Evolutionary conservation across 2,113 vertebrate species (phyloP).

Genomic region (Fulica atra): DNA sequence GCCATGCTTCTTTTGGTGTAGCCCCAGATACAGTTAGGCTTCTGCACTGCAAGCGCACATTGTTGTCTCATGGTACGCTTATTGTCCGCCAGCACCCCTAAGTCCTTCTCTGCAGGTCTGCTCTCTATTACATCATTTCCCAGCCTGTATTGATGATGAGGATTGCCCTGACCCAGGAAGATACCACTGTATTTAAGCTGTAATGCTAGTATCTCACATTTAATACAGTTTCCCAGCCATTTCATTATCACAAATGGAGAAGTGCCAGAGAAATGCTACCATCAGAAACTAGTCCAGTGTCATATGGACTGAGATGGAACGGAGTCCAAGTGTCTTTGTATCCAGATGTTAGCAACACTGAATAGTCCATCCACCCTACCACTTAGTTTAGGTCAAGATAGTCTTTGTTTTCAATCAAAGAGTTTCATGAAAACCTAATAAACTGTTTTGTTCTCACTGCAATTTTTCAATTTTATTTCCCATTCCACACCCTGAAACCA

Average conservation of each 20-base stretch:
- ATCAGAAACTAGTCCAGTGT: not conserved
- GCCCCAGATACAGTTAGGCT: too few relatives aligned
- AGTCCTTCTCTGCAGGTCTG: too few relatives aligned
- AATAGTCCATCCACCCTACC: not conserved
- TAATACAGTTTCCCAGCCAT: not conserved
- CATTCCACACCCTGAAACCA: not conserved
- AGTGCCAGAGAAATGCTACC: not conserved
- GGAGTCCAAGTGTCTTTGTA: not conserved
- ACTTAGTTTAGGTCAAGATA: not conserved
- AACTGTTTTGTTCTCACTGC: not conserved
- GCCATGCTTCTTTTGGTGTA: too few relatives aligned
- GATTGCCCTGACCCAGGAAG: too few relatives aligned
- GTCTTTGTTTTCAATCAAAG: not conserved
- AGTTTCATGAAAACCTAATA: not conserved
- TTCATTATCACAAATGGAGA: not conserved
- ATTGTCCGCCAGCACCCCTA: too few relatives aligned
- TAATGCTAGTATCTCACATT: not conserved
- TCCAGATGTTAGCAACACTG: not conserved
- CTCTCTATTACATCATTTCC: too few relatives aligned
- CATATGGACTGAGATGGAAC: not conserved
- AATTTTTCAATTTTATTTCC: not conserved
- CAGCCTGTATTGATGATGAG: too few relatives aligned
- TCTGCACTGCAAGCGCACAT: too few relatives aligned
- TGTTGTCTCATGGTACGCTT: too few relatives aligned
- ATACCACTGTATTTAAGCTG: not conserved